phyloP scores from a whole-genome alignment of 2,797 vertebrate genomes.

The Muscicapa comitata region DNA sequence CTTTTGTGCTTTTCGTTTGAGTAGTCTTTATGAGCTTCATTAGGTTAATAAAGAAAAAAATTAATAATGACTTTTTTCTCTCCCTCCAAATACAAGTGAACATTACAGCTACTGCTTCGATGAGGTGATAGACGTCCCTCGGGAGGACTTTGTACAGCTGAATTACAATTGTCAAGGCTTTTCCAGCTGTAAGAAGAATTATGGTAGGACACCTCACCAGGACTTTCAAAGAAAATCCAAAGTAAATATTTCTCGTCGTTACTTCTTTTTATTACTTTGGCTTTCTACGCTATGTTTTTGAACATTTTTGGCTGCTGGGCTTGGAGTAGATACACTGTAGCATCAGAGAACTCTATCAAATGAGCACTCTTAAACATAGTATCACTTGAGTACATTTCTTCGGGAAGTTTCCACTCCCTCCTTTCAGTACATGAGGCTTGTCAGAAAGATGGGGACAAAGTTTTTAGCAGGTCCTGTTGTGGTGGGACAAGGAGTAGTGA shows the following conservation, averaged over 20 bases:
- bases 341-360: fast-evolving
- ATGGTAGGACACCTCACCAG: slow-evolving; percentile 29
- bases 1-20: not conserved
- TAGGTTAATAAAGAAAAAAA: not conserved
- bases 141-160: slow-evolving; percentile 69
- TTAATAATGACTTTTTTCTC: not conserved
- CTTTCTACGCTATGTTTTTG: not conserved
- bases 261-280: not conserved
- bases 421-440: too few relatives aligned
- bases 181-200: slow-evolving; percentile 23
- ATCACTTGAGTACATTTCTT: not conserved
- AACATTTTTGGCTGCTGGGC: not conserved
- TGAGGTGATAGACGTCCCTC: slow-evolving; percentile 57
- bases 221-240: slow-evolving; percentile 56
- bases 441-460: not conserved
- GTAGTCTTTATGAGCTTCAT: not conserved
- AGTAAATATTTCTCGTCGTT: slow-evolving; percentile 56
- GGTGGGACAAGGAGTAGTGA: fast-evolving
- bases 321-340: not conserved
- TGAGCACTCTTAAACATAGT: not conserved
- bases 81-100: slow-evolving; percentile 33
- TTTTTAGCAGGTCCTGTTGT: not conserved
- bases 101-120: not conserved
- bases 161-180: slow-evolving; percentile 33
- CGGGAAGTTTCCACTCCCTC: fast-evolving